phyloP scores from a whole-genome alignment of 2,113 vertebrate species.

The Bubo blakistoni region DNA sequence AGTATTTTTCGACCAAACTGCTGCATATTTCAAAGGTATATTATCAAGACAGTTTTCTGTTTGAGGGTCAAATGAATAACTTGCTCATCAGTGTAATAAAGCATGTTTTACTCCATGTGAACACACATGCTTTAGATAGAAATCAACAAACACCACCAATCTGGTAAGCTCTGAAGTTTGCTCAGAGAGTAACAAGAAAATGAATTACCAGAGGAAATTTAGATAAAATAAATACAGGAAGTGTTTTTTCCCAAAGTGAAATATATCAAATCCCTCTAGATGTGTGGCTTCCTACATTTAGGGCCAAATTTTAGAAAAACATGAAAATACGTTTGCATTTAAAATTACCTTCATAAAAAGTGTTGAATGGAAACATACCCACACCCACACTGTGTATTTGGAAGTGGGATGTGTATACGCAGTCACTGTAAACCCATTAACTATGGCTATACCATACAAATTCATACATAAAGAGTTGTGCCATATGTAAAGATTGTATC shows the following conservation, averaged over 20 bases:
- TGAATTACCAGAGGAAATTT: background rate
- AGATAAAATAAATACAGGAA: background rate
- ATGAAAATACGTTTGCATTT: background rate
- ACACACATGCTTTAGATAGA: background rate
- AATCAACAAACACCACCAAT: background rate
- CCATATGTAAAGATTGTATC: background rate
- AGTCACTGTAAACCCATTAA: background rate
- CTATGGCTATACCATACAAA: background rate
- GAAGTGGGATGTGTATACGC: background rate
- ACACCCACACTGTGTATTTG: background rate
- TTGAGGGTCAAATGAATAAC: constrained; percentile 58
- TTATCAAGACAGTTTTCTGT: constrained; percentile 22
- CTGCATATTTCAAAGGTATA: constrained; percentile 63
- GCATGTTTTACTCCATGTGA: background rate
- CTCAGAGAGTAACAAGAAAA: background rate
- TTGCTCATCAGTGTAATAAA: constrained; percentile 44
- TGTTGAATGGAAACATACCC: background rate
- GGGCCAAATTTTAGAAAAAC: background rate
- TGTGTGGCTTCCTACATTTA: background rate
- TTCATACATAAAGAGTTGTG: background rate
- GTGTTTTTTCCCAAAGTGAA: background rate
- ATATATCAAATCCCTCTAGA: background rate
- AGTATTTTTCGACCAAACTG: constrained; percentile 59
- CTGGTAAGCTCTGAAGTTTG: background rate
- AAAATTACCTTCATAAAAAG: background rate